Evolutionary conservation across 2,888 invertebrate species (phyloP), one percentile per base, ranked within the genome.

Genomic region (Meganola albula): DNA sequence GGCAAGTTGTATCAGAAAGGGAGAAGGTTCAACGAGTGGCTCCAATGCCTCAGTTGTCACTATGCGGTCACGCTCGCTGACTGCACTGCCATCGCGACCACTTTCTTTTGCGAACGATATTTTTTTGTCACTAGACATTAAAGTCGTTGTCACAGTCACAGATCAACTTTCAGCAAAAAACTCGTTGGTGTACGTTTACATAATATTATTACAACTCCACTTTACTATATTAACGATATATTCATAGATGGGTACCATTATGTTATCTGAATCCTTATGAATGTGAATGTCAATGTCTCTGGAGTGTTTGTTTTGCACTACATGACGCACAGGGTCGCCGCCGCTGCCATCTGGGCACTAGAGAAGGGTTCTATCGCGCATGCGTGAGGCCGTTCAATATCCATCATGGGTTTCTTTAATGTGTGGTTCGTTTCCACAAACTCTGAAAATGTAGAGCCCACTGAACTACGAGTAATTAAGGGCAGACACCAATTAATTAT

Each of bases 91-190:
- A 64, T 57, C 63, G 59, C 62, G 56, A 65, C 61, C 78, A 83
- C 82, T 84, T 84, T 82, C 82, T 78, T 82, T 73, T 73, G 66
- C 70, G 74, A 69, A 66, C 72, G 64, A 75, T 71, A 68, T 72
- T 74, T 66, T 50, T 63, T 64, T 50, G 35, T 44, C 42, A 43
- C 39, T 53, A 40, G 30, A 50, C 36, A 37, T n/a, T 5, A 20
- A 20, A 20, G 3, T 20, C 20, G n/a, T n/a, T n/a, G n/a, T n/a
- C n/a, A n/a, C n/a, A n/a, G n/a, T n/a, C 22, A 3, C 6, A 30
- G 25, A 28, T 31, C n/a, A n/a, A 39, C 23, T 28, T 27, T 38
- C 28, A 24, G 37, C 31, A 36, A 34, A 23, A 28, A 40, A 10
- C 27, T n/a, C n/a, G n/a, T n/a, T n/a, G n/a, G n/a, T n/a, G n/a